Conservation (phyloP, 1,140 invertebrate genomes). For the Schmidtea mediterranea region DNA sequence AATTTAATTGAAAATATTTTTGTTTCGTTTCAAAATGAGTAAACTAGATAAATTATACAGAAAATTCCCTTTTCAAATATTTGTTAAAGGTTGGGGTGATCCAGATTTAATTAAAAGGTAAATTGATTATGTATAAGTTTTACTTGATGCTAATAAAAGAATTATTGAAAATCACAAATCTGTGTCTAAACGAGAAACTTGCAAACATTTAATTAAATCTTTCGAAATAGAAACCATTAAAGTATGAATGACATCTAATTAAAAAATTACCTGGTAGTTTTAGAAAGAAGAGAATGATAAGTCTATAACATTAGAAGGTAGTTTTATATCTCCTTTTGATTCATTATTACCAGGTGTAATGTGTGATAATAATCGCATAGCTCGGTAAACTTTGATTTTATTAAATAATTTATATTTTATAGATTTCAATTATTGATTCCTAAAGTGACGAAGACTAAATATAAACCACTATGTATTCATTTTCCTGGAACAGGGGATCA, state of each 20-base stretch:
- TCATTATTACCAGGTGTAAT: not conserved
- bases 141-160: too few species aligned
- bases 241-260: too few species aligned
- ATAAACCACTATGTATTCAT: slow-evolving; percentile 65
- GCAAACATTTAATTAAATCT: too few species aligned
- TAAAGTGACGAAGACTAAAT: slow-evolving; percentile 38
- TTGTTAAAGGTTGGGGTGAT: slow-evolving; percentile 1
- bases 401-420: slow-evolving; percentile 5
- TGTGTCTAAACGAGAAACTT: too few species aligned
- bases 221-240: too few species aligned
- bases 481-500: slow-evolving; percentile 92
- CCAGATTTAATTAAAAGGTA: not conserved
- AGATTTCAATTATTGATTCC: slow-evolving; percentile 44
- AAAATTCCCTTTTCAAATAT: not conserved
- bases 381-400: slow-evolving; percentile 1
- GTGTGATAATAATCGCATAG: not conserved
- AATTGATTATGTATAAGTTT: not conserved
- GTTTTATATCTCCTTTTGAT: not conserved
- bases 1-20: too few species aligned
- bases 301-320: not conserved
- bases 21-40: too few species aligned
- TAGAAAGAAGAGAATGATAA: not conserved
- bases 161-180: too few species aligned
- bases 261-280: too few species aligned
- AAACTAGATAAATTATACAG: not conserved